A percentile compares a stretch with the other conserved stretches of the same genome.
These are phyloP conservation scores for Sebastes trivittatus DNA, from an alignment of 2,797 vertebrate species.

Conservation along the genomic window DNA sequence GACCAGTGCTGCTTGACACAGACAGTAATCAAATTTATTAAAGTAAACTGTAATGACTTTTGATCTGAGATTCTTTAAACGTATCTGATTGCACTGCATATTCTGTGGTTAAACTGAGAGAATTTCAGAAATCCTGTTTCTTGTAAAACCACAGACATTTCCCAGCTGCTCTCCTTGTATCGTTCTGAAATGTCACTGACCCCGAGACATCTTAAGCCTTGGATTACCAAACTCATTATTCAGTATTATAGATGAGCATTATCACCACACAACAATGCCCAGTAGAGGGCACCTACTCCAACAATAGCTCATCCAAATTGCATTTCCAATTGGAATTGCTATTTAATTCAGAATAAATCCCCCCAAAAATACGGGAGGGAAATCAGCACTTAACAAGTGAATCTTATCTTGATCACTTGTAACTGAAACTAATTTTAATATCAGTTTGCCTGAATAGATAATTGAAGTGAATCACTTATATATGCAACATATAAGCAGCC, in stretches of 20 bases:
- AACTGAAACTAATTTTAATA: not conserved
- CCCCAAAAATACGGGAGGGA: not conserved
- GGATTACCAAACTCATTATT: constrained; percentile 22
- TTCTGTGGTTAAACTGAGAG: not conserved
- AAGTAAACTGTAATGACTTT: not conserved
- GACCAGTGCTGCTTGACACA: not conserved
- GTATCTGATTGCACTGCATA: not conserved
- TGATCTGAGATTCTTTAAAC: not conserved
- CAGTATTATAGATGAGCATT: constrained; percentile 4
- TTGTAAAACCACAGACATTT: not conserved
- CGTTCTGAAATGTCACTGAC: not conserved
- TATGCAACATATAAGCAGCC: not conserved
- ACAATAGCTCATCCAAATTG: not conserved
- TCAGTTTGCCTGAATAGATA: not conserved
- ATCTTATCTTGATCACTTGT: not conserved
- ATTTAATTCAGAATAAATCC: constrained; percentile 3
- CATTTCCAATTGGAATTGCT: not conserved
- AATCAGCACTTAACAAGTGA: not conserved
- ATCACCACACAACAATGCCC: constrained; percentile 3
- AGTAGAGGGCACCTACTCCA: constrained; percentile 20
- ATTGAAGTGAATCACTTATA: not conserved
- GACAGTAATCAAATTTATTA: not conserved
- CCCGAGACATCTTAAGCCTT: not conserved
- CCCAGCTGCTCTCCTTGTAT: not conserved
- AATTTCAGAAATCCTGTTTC: not conserved